phyloP scores from a whole-genome alignment of 1,140 invertebrate genomes.

The Drosophila melanica region DNA sequence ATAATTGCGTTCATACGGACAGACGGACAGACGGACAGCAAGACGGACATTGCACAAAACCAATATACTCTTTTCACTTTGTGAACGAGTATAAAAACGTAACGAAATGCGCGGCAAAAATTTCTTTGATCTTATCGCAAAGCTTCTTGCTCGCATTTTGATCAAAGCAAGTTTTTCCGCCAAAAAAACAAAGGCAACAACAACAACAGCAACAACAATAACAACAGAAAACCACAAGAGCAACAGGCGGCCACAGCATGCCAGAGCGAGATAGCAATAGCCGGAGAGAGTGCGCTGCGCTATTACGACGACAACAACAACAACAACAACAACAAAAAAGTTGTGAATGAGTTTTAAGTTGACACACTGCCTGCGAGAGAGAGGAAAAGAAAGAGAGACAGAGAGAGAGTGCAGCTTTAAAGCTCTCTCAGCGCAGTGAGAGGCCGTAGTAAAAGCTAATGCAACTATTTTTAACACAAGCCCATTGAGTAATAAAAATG shows the following conservation, averaged over 20 bases:
- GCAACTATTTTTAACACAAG: background rate
- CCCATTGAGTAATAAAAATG: background rate
- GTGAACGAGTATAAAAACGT: too few relatives aligned
- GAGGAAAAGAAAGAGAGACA: background rate
- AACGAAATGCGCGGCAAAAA: conserved; percentile 82
- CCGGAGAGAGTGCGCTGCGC: conserved; percentile 15
- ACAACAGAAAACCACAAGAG: conserved; percentile 51
- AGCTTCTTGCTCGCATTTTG: conserved; percentile 84
- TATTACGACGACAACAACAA: conserved; percentile 40
- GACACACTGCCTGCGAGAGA: background rate
- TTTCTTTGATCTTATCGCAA: conserved; percentile 84
- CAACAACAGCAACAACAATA: conserved; percentile 34
- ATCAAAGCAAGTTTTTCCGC: conserved; percentile 84
- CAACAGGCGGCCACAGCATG: conserved; percentile 33
- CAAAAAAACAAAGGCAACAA: conserved; percentile 67
- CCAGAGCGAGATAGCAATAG: conserved; percentile 17
- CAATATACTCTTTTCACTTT: too few relatives aligned
- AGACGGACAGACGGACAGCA: too few relatives aligned
- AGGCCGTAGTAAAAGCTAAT: conserved; percentile 1
- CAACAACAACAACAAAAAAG: conserved; percentile 41
- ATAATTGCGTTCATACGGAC: too few relatives aligned
- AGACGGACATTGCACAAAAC: too few relatives aligned
- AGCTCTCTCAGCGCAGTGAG: background rate
- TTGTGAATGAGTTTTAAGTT: conserved; percentile 45
- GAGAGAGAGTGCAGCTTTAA: background rate